phyloP scores from a whole-genome alignment of 2,888 invertebrate species.

The Eupithecia tripunctaria region DNA sequence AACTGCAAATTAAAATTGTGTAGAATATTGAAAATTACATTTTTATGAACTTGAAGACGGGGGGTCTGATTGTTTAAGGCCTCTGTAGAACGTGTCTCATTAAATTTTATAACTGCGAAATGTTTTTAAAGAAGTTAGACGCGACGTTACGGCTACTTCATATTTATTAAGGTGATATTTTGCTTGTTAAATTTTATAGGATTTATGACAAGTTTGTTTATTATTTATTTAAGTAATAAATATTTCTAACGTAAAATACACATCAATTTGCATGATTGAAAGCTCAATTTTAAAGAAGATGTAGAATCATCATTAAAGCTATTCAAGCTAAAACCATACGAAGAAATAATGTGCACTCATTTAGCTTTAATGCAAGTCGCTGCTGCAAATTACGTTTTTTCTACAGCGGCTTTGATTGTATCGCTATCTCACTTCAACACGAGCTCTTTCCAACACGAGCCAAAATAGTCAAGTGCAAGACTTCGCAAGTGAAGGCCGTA shows the following conservation, averaged over 20 bases:
- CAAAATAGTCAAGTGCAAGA: slow-evolving; percentile 49
- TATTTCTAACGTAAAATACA: no score
- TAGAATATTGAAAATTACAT: slow-evolving; percentile 23
- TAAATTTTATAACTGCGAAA: neutral
- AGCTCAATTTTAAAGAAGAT: neutral
- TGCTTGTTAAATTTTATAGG: neutral
- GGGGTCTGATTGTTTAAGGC: slow-evolving; percentile 26
- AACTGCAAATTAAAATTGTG: slow-evolving; percentile 42
- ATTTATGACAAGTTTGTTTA: neutral
- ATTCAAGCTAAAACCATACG: slow-evolving; percentile 4
- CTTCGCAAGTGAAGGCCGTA: slow-evolving; percentile 73
- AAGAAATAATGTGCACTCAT: slow-evolving; percentile 20
- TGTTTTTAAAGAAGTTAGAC: neutral
- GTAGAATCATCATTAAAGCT: neutral
- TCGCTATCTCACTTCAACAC: slow-evolving; percentile 40
- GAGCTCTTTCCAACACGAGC: slow-evolving; percentile 50
- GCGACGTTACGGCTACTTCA: neutral
- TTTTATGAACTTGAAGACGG: slow-evolving; percentile 20
- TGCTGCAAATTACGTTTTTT: slow-evolving; percentile 31
- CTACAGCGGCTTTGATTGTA: slow-evolving; percentile 27
- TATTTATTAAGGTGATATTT: neutral
- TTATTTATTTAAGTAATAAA: neutral
- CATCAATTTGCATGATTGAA: neutral
- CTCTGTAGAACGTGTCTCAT: neutral
- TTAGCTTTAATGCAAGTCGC: slow-evolving; percentile 29